These are phyloP conservation scores for Neodiprion pinetum DNA, from an alignment of 1,140 invertebrate species.

Conservation along the genomic window DNA sequence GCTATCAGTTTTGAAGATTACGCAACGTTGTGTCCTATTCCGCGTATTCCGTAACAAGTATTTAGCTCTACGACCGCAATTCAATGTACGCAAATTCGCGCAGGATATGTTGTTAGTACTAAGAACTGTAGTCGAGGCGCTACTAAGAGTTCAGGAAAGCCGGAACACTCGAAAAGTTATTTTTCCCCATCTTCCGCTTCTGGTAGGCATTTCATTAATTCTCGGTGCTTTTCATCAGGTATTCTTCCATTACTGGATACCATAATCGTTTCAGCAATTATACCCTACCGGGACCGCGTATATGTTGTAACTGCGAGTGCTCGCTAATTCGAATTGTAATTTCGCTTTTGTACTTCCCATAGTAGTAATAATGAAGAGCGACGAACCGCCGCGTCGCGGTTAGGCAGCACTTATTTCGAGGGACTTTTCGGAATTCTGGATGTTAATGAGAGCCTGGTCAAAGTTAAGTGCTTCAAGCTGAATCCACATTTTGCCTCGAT, in stretches of 20 bases:
- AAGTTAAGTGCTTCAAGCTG: neutral
- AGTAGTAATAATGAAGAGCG: neutral
- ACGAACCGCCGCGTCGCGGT: neutral
- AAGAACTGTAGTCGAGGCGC: no score
- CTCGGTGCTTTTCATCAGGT: neutral
- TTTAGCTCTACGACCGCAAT: no score
- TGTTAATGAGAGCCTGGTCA: neutral
- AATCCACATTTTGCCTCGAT: neutral
- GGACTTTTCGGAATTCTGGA: neutral
- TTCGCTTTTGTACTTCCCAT: neutral
- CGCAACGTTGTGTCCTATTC: no score
- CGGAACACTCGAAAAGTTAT: no score
- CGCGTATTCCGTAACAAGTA: no score
- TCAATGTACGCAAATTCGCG: no score
- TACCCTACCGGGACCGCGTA: neutral
- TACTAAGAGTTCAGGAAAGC: no score
- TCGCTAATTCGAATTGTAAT: conserved; percentile 8
- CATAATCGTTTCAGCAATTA: neutral
- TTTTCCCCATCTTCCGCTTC: no score
- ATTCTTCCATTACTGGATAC: neutral
- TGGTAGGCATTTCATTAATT: neutral
- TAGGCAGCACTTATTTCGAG: neutral
- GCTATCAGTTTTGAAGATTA: no score
- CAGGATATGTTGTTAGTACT: no score
- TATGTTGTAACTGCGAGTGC: neutral